Evolutionary conservation across 2,113 vertebrate species (phyloP).

Genomic region (Rhombomys opimus): DNA sequence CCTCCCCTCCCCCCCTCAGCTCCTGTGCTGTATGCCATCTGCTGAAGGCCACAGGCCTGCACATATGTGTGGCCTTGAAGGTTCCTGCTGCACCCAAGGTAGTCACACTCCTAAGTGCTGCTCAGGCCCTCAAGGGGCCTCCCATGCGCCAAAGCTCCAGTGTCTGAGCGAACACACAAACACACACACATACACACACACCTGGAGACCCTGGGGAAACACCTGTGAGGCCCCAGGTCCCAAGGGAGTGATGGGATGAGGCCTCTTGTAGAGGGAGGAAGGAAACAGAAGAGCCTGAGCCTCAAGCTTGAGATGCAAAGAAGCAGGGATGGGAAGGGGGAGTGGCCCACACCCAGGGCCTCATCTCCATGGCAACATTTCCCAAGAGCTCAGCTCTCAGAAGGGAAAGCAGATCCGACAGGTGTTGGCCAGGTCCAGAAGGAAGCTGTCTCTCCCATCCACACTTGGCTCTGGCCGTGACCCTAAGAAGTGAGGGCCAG

Average conservation of each 20-base stretch:
- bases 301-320: background rate
- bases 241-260: accelerated
- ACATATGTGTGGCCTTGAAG: too few species aligned
- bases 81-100: background rate
- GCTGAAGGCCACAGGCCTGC: background rate
- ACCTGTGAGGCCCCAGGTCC: background rate
- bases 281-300: background rate
- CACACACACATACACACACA: background rate
- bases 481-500: conserved; percentile 21
- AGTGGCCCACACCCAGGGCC: background rate
- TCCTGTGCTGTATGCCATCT: background rate
- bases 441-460: background rate
- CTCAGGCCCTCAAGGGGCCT: background rate
- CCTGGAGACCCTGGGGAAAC: background rate
- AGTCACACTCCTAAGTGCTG: background rate
- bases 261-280: accelerated
- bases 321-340: background rate
- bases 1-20: background rate
- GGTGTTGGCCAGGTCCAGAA: background rate
- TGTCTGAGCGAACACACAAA: background rate
- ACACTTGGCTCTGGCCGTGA: background rate
- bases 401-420: background rate
- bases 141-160: background rate
- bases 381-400: background rate
- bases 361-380: background rate